phyloP scores from a whole-genome alignment of 2,888 invertebrate species.

The Nephrotoma guestfalica region DNA sequence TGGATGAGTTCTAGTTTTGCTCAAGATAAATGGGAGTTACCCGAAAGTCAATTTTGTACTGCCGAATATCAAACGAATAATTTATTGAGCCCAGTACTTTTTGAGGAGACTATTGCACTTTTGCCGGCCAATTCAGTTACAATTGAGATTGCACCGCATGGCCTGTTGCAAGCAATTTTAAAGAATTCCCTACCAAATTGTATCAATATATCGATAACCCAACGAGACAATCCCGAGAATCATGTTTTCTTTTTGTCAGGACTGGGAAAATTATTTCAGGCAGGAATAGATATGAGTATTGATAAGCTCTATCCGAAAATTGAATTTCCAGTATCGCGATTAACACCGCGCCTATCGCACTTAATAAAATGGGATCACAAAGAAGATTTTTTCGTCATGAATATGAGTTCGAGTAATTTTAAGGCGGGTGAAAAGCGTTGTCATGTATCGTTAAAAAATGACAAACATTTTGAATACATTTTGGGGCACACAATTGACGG shows the following conservation, averaged over 20 bases:
- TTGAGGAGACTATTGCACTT: constrained; percentile 46
- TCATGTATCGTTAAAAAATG: constrained; percentile 43
- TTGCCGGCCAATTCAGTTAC: constrained; percentile 47
- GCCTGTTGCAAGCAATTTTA: constrained; percentile 49
- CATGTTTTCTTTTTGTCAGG: constrained; percentile 27
- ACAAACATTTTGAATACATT: constrained; percentile 55
- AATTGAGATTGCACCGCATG: constrained; percentile 57
- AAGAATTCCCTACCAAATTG: constrained; percentile 41
- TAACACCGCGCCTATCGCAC: constrained; percentile 73
- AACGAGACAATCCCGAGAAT: constrained; percentile 38
- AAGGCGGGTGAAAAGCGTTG: constrained; percentile 50
- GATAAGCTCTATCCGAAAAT: constrained; percentile 62
- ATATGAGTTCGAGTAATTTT: constrained; percentile 49
- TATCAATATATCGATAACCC: constrained; percentile 43
- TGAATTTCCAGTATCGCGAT: constrained; percentile 68
- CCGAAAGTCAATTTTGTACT: constrained; percentile 46
- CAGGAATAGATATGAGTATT: constrained; percentile 60
- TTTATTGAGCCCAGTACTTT: constrained; percentile 41
- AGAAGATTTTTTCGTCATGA: constrained; percentile 58
- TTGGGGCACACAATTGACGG: constrained; percentile 76
- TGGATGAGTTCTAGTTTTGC: constrained; percentile 83
- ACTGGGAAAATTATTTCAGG: constrained; percentile 49
- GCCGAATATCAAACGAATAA: constrained; percentile 86
- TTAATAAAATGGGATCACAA: constrained; percentile 81
- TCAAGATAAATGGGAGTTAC: constrained; percentile 50